These are phyloP conservation scores for Smittia aterrima DNA, from an alignment of 2,888 invertebrate species.

Conservation along the genomic window DNA sequence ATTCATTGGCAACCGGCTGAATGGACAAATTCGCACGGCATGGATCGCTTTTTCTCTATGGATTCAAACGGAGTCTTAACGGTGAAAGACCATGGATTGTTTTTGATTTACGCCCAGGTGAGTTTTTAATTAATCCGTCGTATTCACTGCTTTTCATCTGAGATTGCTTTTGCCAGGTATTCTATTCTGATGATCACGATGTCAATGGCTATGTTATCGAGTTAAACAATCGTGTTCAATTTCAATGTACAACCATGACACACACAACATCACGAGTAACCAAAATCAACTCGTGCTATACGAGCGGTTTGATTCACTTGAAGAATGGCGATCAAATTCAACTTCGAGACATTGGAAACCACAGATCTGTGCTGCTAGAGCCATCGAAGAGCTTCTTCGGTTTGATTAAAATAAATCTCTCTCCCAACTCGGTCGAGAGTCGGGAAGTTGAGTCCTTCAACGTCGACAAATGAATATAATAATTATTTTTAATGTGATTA, in stretches of 20 bases:
- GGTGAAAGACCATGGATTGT: slow-evolving; percentile 69
- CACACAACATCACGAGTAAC: slow-evolving; percentile 57
- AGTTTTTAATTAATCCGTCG: slow-evolving; percentile 39
- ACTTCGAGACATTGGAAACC: slow-evolving; percentile 67
- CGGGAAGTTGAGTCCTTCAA: not conserved
- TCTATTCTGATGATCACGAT: slow-evolving; percentile 74
- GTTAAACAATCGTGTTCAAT: slow-evolving; percentile 61
- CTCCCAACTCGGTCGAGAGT: not conserved
- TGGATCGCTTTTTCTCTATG: slow-evolving; percentile 61
- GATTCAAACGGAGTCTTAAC: slow-evolving; percentile 62
- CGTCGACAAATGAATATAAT: not conserved
- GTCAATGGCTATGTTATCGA: slow-evolving; percentile 72
- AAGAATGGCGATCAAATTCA: slow-evolving; percentile 65
- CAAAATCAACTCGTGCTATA: slow-evolving; percentile 73
- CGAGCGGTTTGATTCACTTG: slow-evolving; percentile 65
- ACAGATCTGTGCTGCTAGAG: slow-evolving; percentile 67
- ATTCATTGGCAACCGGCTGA: slow-evolving; percentile 65
- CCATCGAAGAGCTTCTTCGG: slow-evolving; percentile 81
- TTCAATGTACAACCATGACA: slow-evolving; percentile 72
- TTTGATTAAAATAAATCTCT: slow-evolving; percentile 61
- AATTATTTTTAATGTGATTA: not conserved
- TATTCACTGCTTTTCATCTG: no score
- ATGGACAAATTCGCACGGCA: slow-evolving; percentile 63
- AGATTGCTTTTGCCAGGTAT: slow-evolving; percentile 70
- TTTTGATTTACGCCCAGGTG: slow-evolving; percentile 72